phyloP scores from a whole-genome alignment of 2,797 vertebrate genomes.

The Tragelaphus eurycerus region DNA sequence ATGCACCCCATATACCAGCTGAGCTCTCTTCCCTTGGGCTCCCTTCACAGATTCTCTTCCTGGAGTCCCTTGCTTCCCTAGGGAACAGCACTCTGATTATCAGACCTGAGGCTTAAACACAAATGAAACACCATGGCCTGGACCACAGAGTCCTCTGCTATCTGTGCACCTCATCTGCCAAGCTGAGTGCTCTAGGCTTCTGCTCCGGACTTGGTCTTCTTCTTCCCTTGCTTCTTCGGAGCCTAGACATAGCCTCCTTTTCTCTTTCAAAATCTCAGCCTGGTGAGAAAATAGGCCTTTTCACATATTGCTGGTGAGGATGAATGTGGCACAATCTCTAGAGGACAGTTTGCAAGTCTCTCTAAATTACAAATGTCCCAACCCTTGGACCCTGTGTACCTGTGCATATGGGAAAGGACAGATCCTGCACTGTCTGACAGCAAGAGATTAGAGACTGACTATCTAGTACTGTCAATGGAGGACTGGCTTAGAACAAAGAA shows the following conservation, averaged over 20 bases:
- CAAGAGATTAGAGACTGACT: neutral
- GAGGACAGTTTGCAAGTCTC: neutral
- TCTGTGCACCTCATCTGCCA: neutral
- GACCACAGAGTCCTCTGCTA: neutral
- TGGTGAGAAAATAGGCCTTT: neutral
- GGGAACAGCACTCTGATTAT: neutral
- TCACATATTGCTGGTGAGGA: neutral
- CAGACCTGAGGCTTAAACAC: neutral
- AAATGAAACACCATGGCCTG: neutral
- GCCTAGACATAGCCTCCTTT: neutral
- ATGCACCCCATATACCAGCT: neutral
- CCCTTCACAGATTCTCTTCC: neutral
- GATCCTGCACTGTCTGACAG: no score
- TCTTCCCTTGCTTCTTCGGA: neutral
- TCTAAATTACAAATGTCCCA: neutral
- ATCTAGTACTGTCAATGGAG: neutral
- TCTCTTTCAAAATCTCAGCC: conserved; percentile 22
- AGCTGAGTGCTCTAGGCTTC: neutral
- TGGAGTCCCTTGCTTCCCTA: neutral
- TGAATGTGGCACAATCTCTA: neutral
- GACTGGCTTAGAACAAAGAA: neutral
- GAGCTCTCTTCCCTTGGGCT: neutral
- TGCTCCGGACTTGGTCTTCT: neutral
- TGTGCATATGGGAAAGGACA: neutral
- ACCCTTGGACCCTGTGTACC: neutral